Evolutionary conservation across 2,888 invertebrate species (phyloP).

Genomic region (Microdon myrmicae): DNA sequence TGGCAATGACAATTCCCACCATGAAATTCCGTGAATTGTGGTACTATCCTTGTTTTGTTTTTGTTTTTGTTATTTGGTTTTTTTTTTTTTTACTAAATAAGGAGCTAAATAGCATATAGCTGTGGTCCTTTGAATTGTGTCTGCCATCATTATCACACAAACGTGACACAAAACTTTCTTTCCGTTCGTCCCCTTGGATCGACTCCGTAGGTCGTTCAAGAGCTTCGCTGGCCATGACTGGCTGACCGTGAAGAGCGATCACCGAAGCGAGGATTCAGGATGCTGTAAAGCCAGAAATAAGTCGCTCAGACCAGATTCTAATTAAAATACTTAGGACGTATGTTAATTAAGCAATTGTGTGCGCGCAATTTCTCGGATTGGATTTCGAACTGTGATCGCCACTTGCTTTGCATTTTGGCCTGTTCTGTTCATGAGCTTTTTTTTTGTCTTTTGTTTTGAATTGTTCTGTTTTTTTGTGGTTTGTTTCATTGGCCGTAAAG

Average conservation of each 20-base stretch:
- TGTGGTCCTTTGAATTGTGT: neutral
- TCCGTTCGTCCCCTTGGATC: neutral
- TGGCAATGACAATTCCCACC: constrained; percentile 25
- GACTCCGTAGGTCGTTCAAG: neutral
- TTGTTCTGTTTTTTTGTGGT: constrained; percentile 3
- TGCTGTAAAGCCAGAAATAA: constrained; percentile 21
- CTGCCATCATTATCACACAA: constrained; percentile 46
- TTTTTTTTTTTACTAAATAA: constrained; percentile 19
- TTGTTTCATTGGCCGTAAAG: neutral
- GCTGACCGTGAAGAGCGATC: constrained; percentile 38
- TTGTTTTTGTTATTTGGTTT: too few species aligned
- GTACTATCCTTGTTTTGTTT: too few species aligned
- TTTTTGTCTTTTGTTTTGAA: constrained; percentile 2
- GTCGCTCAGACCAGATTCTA: constrained; percentile 42
- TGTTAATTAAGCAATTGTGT: constrained; percentile 57
- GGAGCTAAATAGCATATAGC: constrained; percentile 29
- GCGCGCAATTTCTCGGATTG: constrained; percentile 53
- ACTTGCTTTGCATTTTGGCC: constrained; percentile 7
- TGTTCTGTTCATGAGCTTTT: neutral
- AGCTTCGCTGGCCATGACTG: too few species aligned
- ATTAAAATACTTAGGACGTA: constrained; percentile 55
- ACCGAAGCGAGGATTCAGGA: constrained; percentile 16
- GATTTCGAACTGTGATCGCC: constrained; percentile 49
- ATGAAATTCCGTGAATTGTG: constrained; percentile 40
- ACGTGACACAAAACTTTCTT: constrained; percentile 40